phyloP scores from a whole-genome alignment of 2,113 vertebrate genomes.

The Zonotrichia leucophrys region DNA sequence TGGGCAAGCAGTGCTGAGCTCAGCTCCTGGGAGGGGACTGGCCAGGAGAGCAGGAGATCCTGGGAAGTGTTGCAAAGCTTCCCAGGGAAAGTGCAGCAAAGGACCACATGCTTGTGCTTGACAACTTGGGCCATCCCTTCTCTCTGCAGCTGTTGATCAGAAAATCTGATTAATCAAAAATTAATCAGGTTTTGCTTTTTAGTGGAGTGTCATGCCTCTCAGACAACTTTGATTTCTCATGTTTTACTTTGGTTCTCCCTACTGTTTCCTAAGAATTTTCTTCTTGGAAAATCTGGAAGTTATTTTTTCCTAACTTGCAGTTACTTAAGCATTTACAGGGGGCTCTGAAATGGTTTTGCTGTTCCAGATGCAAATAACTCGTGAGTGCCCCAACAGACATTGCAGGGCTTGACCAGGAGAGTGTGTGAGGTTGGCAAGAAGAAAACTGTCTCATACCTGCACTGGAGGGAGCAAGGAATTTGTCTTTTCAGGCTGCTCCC shows the following conservation, averaged over 20 bases:
- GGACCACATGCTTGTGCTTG: neutral
- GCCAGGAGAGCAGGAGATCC: neutral
- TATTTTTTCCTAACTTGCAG: neutral
- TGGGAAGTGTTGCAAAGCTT: neutral
- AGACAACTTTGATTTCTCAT: neutral
- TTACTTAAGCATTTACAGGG: neutral
- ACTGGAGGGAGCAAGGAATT: neutral
- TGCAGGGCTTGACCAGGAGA: neutral
- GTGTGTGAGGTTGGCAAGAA: neutral
- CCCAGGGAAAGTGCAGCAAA: neutral
- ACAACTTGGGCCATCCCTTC: neutral
- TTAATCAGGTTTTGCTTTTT: neutral
- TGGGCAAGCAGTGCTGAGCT: neutral
- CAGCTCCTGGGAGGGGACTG: neutral
- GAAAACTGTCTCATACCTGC: neutral
- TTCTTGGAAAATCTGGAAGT: neutral
- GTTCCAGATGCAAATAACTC: neutral
- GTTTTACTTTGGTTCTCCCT: neutral
- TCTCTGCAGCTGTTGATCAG: neutral
- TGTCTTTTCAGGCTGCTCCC: neutral
- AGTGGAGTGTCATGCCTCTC: neutral
- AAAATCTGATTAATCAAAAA: neutral
- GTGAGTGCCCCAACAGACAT: neutral
- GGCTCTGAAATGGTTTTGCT: neutral
- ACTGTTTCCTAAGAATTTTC: neutral